phyloP scores from a whole-genome alignment of 2,113 vertebrate genomes.

The Sialia sialis region DNA sequence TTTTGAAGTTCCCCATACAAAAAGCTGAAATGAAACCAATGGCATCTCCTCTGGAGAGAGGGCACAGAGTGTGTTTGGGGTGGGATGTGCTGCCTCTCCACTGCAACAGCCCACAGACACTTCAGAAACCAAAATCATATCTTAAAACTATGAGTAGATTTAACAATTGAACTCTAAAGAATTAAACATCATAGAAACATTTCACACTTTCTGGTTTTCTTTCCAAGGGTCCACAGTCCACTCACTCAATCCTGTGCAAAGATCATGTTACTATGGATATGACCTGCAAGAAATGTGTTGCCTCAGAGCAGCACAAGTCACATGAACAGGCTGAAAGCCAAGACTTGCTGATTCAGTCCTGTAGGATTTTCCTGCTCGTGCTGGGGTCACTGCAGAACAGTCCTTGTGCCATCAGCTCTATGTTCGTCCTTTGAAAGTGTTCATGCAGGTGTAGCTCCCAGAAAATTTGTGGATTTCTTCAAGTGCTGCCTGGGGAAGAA shows the following conservation, averaged over 20 bases:
- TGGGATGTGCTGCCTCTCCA: not conserved
- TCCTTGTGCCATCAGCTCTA: constrained; percentile 51
- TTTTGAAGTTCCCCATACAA: constrained; percentile 42
- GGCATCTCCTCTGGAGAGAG: constrained; percentile 38
- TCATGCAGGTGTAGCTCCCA: constrained; percentile 97
- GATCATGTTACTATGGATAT: constrained; percentile 62
- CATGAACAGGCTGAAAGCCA: constrained; percentile 37
- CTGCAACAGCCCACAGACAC: not conserved
- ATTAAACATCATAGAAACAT: constrained; percentile 48
- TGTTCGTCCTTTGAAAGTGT: constrained; percentile 96
- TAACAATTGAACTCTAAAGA: constrained; percentile 65
- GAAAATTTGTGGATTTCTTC: constrained; percentile 97
- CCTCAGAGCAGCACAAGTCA: constrained; percentile 31
- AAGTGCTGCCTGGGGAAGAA: constrained; percentile 92
- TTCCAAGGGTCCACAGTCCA: constrained; percentile 54
- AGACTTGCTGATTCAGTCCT: constrained; percentile 34
- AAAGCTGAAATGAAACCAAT: constrained; percentile 7
- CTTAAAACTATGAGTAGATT: constrained; percentile 50
- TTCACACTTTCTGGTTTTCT: constrained; percentile 39
- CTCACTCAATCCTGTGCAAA: constrained; percentile 66
- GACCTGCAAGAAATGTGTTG: constrained; percentile 47
- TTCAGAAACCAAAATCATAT: constrained; percentile 43
- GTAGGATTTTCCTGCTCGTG: constrained; percentile 20
- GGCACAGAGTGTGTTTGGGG: not conserved
- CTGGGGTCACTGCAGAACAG: not conserved